A percentile compares a stretch with the other conserved stretches of the same genome.
These are phyloP conservation scores for Noctua janthe DNA, from an alignment of 2,888 invertebrate genomes.

Conservation along the genomic window DNA sequence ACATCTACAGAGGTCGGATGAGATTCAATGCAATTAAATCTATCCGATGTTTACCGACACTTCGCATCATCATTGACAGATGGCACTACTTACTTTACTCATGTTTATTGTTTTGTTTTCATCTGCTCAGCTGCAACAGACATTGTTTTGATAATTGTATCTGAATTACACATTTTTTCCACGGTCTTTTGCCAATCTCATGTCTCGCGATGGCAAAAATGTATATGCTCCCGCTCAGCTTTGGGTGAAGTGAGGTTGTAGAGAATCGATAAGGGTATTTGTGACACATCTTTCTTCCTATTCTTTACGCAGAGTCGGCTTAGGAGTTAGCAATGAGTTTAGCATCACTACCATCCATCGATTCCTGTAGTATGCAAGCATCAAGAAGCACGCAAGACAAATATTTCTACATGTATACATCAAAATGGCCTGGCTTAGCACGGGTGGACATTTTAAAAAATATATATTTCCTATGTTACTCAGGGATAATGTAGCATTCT, in stretches of 20 bases:
- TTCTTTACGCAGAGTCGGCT: not conserved
- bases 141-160: conserved; percentile 31
- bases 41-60: conserved; percentile 57
- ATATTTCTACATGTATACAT: not conserved
- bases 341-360: not conserved
- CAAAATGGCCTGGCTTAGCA: no score
- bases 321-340: not conserved
- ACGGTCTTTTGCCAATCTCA: not conserved
- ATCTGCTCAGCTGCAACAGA: conserved; percentile 43
- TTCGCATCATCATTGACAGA: conserved; percentile 68
- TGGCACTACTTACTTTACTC: conserved; percentile 62
- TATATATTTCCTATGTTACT: no score
- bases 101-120: conserved; percentile 67
- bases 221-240: not conserved
- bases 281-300: not conserved
- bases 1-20: conserved; percentile 61
- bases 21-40: conserved; percentile 64
- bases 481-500: no score
- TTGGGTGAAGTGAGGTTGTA: not conserved
- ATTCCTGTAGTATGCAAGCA: not conserved
- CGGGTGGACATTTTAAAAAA: no score
- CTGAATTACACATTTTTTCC: not conserved
- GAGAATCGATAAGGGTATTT: not conserved
- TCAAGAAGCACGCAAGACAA: not conserved
- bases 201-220: not conserved